Conservation (phyloP, 2,888 invertebrate species). For the Pandemis heparana region DNA sequence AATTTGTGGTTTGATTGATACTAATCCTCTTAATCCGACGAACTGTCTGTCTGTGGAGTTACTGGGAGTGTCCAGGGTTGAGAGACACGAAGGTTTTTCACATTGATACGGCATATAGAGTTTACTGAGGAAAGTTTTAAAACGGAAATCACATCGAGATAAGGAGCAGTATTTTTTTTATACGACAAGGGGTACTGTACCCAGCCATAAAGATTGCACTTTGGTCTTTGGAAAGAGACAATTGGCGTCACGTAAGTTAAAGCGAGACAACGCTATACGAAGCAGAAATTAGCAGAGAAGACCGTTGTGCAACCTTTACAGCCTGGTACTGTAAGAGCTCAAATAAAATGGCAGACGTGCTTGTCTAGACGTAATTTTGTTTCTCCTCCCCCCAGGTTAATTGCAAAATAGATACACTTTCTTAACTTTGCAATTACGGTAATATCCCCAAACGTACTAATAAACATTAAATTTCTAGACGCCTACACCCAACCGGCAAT, state of each 20-base stretch:
- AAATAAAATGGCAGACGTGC: background rate
- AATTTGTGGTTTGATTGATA: constrained; percentile 81
- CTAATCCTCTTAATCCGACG: constrained; percentile 76
- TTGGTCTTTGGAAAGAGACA: too few species aligned
- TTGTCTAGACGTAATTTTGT: background rate
- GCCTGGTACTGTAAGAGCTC: background rate
- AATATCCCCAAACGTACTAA: constrained; percentile 5
- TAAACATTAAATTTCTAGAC: constrained; percentile 23
- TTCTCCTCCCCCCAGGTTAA: background rate
- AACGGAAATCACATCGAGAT: too few species aligned
- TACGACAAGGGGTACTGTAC: too few species aligned
- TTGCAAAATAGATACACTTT: constrained; percentile 12
- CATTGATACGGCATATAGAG: constrained; percentile 18
- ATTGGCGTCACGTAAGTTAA: too few species aligned
- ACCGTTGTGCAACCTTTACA: too few species aligned
- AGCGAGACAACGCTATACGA: too few species aligned
- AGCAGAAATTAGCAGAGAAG: too few species aligned
- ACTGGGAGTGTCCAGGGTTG: constrained; percentile 51
- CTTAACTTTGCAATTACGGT: constrained; percentile 27
- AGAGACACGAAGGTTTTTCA: constrained; percentile 8
- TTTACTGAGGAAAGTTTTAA: too few species aligned
- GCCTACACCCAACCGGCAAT: constrained; percentile 17
- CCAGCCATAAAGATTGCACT: too few species aligned
- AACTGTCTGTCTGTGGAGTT: constrained; percentile 62
- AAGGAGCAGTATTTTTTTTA: too few species aligned